Evolutionary conservation across 2,888 invertebrate species (phyloP).

Genomic region (Eupeodes luniger): DNA sequence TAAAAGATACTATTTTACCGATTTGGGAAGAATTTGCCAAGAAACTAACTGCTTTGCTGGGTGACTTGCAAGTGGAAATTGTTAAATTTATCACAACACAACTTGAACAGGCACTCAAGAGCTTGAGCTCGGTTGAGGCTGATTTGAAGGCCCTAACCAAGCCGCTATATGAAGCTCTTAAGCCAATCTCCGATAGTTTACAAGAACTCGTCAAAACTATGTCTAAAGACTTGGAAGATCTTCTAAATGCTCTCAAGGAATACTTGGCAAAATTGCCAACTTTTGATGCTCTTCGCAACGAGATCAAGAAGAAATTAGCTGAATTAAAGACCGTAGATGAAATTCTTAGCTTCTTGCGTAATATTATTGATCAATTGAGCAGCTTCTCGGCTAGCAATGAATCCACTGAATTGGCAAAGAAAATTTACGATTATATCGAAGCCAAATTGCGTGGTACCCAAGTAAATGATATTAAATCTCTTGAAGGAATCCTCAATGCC

Average conservation of each 20-base stretch:
- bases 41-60: conserved; percentile 77
- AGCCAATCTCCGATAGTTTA: conserved; percentile 81
- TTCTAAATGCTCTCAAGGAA: conserved; percentile 81
- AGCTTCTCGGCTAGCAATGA: conserved; percentile 88
- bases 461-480: conserved; percentile 87
- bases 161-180: conserved; percentile 82
- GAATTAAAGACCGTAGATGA: conserved; percentile 86
- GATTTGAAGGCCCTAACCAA: conserved; percentile 82
- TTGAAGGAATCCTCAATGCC: conserved; percentile 87
- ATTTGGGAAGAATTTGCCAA: conserved; percentile 81
- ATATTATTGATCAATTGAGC: conserved; percentile 86
- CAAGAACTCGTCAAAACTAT: conserved; percentile 84
- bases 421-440: conserved; percentile 87
- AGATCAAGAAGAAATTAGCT: conserved; percentile 78
- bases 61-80: conserved; percentile 78
- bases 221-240: conserved; percentile 78
- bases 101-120: conserved; percentile 77
- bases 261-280: conserved; percentile 86
- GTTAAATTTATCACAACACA: conserved; percentile 77
- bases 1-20: conserved; percentile 84
- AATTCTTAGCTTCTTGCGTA: conserved; percentile 85
- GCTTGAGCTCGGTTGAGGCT: conserved; percentile 81
- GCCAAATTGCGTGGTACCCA: conserved; percentile 87
- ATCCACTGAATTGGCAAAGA: conserved; percentile 86
- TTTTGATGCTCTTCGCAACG: conserved; percentile 78